Base-by-base conservation (phyloP, 2,113 vertebrate genomes). In the Talpa occidentalis region DNA sequence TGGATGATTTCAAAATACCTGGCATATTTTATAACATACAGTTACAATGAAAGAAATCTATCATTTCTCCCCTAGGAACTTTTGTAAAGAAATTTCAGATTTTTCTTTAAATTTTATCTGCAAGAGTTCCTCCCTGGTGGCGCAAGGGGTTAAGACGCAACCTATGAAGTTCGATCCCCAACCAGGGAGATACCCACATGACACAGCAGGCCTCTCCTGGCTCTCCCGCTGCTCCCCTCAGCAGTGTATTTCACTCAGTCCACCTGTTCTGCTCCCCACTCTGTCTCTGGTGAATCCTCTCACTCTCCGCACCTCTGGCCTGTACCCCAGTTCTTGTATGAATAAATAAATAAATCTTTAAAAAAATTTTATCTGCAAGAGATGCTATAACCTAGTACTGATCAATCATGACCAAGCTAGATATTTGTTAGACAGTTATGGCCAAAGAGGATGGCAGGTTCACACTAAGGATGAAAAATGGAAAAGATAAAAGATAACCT, bases 401-500 rank as follows among this genome's bases (percentile, higher is more conserved):
- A 76, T 94, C 92, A 81, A 32, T 64, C 91, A 78, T 89, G 81
- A 88, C 62, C 77, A 89, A n/a, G 21, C 83, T 0, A 0, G 72
- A 73, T 95, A 92, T 95, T 97, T 96, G 74, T 62, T 90, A 60
- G 82, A 88, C 40, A 79, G 79, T 94, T 96, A 88, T 76, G 69
- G 87, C 85, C 73, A 84, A 21, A 95, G 32, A 90, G 44, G 40
- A 97, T 93, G 74, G 17, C 44, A 93, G 32, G 85, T 95, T 93
- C 83, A 85, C 88, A 88, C 59, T 69, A 35, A 94, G 69, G 82
- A 80, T 93, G 86, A 98, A 90, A 84, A 97, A 94, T 59, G 54
- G 64, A 84, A 91, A 66, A 86, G 47, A 90, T 85, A 91, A 97
- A 97, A 94, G 74, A 70, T 94, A 97, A 94, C 87, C 91, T 95